Base-by-base conservation (phyloP, 2,888 invertebrate genomes). In the Tinea semifulvella region DNA sequence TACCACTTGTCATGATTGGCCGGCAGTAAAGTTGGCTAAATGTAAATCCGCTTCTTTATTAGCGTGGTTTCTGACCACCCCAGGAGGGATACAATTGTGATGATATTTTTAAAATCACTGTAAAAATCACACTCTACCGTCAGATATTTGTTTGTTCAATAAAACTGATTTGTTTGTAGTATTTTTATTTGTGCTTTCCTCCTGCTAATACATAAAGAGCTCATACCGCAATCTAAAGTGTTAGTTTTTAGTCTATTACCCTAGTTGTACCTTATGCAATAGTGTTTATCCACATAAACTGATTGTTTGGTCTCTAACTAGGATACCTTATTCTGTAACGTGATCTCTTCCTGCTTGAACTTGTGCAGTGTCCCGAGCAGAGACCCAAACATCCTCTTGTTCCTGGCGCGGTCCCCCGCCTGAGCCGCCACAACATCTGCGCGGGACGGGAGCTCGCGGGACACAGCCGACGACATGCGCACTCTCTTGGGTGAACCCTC, bases 321-420 rank as follows among this genome's bases (percentile, higher is more conserved):
- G 25, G 5, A 7, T 44, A 76, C 79, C 82, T 91, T 94, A 56
- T 91, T 90, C 68, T 94, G 94, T 52, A 94, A 76, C 45, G 89
- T 90, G 46, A 93, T 93, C 73, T 97, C 96, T 63, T 98, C 97
- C 61, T 94, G 93, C 58, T 95, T 91, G 67, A 98, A 98, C 68
- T 94, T 94, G 63, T 96, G 94, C 54, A 99, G 72, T 10, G 98
- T 98, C 3, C 98, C 98, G 44, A 98, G 74, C 35, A 99, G 80
- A 14, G 96, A 91, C 6, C 98, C 97, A 79, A 99, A 98, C 90
- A 99, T 98, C 46, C 98, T 86, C 50, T 92, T 85, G 72, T 98
- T 98, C 52, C 98, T 83, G 58, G 90, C 88, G 52, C 90, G 91
- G 66, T 96, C 96, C 6, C 85, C 85, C 40, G 88, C 91, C 68